Evolutionary conservation across 1,140 invertebrate species (phyloP), one percentile per base, ranked within the genome.

Genomic region (Saccostrea cuccullata): DNA sequence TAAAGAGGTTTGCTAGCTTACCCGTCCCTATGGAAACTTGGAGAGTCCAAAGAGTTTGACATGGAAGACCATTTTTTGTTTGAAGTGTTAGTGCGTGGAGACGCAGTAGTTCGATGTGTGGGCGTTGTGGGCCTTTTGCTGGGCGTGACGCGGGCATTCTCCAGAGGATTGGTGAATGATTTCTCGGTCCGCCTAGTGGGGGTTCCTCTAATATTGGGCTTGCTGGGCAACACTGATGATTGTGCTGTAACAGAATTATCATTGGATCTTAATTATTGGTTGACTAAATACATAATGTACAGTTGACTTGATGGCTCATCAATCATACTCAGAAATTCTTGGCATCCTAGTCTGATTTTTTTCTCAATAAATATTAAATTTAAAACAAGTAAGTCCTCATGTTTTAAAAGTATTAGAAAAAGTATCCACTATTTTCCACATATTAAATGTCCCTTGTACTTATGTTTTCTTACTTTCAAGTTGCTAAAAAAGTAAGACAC

Each of bases 11-110:
- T 26, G 23, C 36, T 77, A 13, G 26, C 70, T 40, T 77, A 77
- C 70, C 70, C 70, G 17, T 77, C 70, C 30, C 70, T 77, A 77
- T 77, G 70, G 70, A 40, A 15, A 77, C 11, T 77, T 36, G 70
- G 26, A 26, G 70, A 77, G 26, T 77, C 70, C 70, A 77, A 26
- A 12, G 70, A 77, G 70, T 77, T 77, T 17, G 70, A 77, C 70
- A 77, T 77, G 70, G 93, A 94, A 20, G 91, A 92, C 93, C 93
- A 94, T 89, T 94, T 94, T 85, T 92, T 92, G 40, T 90, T 90
- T 40, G 86, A 86, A 40, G 82, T 91, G 20, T 87, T 30, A 9
- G 67, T 60, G 8, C 89, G 60, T 55, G 87, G 64, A 55, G 90
- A 86, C 11, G 89, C 58, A 36, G 85, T 85, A 55, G 87, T 86